Conservation (phyloP, 2,797 vertebrate genomes). For the Pampus argenteus region DNA sequence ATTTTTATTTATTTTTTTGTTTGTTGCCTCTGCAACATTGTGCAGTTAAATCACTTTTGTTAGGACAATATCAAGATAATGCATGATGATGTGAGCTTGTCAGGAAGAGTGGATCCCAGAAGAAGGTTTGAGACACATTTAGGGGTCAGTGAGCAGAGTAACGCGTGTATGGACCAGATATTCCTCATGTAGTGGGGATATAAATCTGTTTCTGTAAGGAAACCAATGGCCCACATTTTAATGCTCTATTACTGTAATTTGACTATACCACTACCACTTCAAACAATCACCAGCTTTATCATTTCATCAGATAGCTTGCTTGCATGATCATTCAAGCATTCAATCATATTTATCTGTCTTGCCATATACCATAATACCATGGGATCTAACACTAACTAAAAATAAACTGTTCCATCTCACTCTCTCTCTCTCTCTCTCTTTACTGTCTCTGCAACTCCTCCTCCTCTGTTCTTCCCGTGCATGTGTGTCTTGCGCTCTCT, state of each 20-base stretch:
- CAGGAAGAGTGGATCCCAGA: too few species aligned
- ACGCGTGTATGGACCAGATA: too few species aligned
- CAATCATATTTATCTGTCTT: conserved; percentile 35
- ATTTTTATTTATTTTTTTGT: too few species aligned
- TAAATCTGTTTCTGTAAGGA: too few species aligned
- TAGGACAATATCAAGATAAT: too few species aligned
- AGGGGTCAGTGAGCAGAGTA: too few species aligned
- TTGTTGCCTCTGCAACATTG: too few species aligned
- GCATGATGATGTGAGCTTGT: too few species aligned
- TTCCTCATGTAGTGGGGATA: too few species aligned
- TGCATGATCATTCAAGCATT: conserved; percentile 40
- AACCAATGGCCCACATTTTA: not conserved
- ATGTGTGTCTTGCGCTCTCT: conserved; percentile 34
- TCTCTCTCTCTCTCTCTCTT: conserved; percentile 11
- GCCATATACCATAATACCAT: conserved; percentile 1
- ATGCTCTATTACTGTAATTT: conserved; percentile 7
- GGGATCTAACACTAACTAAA: conserved; percentile 34
- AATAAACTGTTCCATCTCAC: conserved; percentile 37
- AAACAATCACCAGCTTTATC: not conserved
- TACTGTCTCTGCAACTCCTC: conserved; percentile 12
- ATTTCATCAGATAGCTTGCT: not conserved
- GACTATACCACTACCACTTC: not conserved
- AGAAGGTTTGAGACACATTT: too few species aligned
- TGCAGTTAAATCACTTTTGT: too few species aligned
- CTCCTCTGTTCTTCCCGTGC: conserved; percentile 15